phyloP scores from a whole-genome alignment of 2,797 vertebrate genomes.

The Pelodytes ibericus region DNA sequence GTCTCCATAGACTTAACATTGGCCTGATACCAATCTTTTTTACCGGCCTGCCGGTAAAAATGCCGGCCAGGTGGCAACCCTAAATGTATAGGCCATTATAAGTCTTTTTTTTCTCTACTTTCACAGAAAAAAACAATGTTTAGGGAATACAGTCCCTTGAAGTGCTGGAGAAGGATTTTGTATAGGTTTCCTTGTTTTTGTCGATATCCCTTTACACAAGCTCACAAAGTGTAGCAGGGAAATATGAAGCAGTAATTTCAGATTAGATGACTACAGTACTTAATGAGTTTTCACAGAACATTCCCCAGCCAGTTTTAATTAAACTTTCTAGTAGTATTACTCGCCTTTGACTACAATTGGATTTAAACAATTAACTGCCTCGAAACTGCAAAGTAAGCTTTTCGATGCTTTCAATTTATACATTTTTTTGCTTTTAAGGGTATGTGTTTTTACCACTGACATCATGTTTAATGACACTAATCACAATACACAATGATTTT shows the following conservation, averaged over 20 bases:
- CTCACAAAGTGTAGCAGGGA: constrained; percentile 2
- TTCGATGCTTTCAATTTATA: neutral
- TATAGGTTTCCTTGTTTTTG: no score
- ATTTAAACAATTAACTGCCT: constrained; percentile 50
- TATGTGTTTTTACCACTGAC: constrained; percentile 39
- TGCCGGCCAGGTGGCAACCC: no score
- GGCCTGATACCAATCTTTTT: no score
- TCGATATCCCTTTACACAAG: no score
- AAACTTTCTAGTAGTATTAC: constrained; percentile 50
- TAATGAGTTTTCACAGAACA: constrained; percentile 42
- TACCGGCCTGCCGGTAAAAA: no score
- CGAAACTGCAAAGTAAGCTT: constrained; percentile 42
- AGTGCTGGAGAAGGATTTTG: neutral
- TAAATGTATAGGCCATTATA: no score
- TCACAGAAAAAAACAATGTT: no score
- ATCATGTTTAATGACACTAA: no score
- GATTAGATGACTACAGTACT: constrained; percentile 30
- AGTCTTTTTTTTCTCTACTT: no score
- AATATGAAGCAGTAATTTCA: constrained; percentile 7
- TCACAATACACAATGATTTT: no score
- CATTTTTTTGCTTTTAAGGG: constrained; percentile 5
- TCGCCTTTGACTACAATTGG: constrained; percentile 46
- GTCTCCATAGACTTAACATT: no score
- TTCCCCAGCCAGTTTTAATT: constrained; percentile 55
- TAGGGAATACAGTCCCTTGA: no score